A percentile compares a stretch with the other conserved stretches of the same genome.
phyloP scores from a whole-genome alignment of 2,888 invertebrate genomes.

The Caprella mutica region DNA sequence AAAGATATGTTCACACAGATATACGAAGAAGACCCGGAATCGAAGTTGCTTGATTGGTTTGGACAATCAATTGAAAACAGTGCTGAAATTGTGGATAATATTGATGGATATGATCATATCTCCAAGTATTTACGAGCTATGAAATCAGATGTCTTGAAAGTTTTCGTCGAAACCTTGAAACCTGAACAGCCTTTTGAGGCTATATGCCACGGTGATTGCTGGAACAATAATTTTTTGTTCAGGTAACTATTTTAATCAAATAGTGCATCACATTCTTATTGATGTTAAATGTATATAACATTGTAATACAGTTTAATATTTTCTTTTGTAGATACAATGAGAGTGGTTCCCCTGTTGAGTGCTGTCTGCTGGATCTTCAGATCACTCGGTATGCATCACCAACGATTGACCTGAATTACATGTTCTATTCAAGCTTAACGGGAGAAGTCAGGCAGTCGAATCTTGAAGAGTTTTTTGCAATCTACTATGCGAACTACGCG shows the following conservation, averaged over 20 bases:
- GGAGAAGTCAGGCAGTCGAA: conserved; percentile 10
- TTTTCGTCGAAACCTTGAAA: not conserved
- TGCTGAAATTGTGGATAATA: not conserved
- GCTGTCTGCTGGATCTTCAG: conserved; percentile 19
- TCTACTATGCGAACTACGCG: conserved; percentile 12
- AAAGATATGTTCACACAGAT: too few species aligned
- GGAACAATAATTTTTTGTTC: conserved; percentile 18
- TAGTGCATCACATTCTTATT: too few species aligned
- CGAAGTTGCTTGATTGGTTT: too few species aligned
- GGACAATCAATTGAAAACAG: too few species aligned
- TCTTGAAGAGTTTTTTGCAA: not conserved
- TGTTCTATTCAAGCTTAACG: conserved; percentile 16
- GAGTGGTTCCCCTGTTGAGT: conserved; percentile 2
- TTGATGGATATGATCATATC: not conserved
- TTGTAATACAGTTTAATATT: not conserved
- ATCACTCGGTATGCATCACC: conserved; percentile 4
- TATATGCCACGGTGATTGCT: conserved; percentile 16
- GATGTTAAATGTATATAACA: too few species aligned
- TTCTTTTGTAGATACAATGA: conserved; percentile 13
- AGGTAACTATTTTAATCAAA: not conserved
- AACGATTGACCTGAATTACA: conserved; percentile 16
- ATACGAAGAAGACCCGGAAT: too few species aligned
- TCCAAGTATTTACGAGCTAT: conserved; percentile 3
- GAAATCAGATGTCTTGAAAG: conserved; percentile 38
- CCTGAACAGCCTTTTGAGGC: not conserved